Evolutionary conservation across 2,113 vertebrate genomes (phyloP), one percentile per base, ranked within the genome.

Genomic region (Archilochus colubris): DNA sequence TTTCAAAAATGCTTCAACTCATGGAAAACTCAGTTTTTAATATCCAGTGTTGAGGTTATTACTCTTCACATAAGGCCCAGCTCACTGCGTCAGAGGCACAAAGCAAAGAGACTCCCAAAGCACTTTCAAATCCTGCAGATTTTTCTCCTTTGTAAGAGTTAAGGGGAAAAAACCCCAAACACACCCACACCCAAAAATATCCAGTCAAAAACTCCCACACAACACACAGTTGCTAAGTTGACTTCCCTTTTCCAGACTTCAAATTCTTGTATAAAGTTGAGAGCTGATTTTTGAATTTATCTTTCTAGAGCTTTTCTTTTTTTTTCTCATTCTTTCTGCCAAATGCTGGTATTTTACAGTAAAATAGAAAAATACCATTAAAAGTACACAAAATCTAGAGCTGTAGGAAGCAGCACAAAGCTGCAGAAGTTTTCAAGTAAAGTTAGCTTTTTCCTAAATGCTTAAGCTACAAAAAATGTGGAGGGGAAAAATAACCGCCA

Each of bases 401-500:
- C 63, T 48, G 36, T 61, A 83, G 77, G 62, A 25, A 86, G 74
- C 6, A 20, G 10, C 53, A 46, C 31, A 72, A 89, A 67, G 90
- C 67, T 73, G 51, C 16, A 92, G 31, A 80, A 83, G n/a, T 54
- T 81, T 93, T 95, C 36, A 93, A 70, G 89, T 77, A 59, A 57
- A 76, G 81, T 63, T 40, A 73, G 80, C 55, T 18, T 44, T 93
- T 95, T 94, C 63, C 68, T 46, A 95, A 91, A 88, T n/a, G 43
- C 38, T 91, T 91, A 90, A 58, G 78, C 90, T 79, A 93, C 10
- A 46, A 59, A 84, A 73, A 63, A 66, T 2, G 5, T 25, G 19
- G 2, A 40, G 40, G 40, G 40, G 12, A 40, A 40, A 40, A 33
- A 33, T 33, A 33, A 33, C 33, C 33, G 33, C 33, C 33, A 33